Conservation (phyloP, 2,113 vertebrate genomes). For the Caranx ignobilis region DNA sequence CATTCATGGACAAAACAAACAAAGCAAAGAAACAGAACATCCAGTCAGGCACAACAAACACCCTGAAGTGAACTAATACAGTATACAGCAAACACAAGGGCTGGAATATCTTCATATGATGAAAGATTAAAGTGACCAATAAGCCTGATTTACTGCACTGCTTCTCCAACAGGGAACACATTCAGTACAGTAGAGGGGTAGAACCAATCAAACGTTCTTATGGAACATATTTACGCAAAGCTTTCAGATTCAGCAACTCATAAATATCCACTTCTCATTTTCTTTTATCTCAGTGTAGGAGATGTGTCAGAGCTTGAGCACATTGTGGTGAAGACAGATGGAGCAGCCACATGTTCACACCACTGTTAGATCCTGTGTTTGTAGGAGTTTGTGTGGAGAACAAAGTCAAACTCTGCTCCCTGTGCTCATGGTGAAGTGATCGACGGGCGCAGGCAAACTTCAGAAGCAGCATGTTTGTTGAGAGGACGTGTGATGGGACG, state of each 20-base stretch:
- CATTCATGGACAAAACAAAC: conserved; percentile 37
- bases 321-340: neutral
- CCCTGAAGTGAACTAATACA: conserved; percentile 45
- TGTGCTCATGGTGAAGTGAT: neutral
- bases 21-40: conserved; percentile 32
- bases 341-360: neutral
- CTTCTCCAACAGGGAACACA: neutral
- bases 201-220: neutral
- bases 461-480: conserved; percentile 17
- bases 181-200: conserved; percentile 15
- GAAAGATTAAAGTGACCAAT: conserved; percentile 26
- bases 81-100: conserved; percentile 16
- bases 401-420: neutral
- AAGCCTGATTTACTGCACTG: conserved; percentile 17
- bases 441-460: neutral
- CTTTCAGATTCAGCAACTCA: conserved; percentile 17
- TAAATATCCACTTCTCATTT: neutral
- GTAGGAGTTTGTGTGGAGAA: neutral
- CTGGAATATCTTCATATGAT: conserved; percentile 18
- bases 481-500: neutral
- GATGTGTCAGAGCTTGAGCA: neutral
- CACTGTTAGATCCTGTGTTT: neutral
- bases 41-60: conserved; percentile 37
- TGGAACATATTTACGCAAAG: conserved; percentile 2
- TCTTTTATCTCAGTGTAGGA: neutral